Evolutionary conservation across 2,888 invertebrate species (phyloP), one percentile per base, ranked within the genome.

Genomic region (Chironomus riparius): DNA sequence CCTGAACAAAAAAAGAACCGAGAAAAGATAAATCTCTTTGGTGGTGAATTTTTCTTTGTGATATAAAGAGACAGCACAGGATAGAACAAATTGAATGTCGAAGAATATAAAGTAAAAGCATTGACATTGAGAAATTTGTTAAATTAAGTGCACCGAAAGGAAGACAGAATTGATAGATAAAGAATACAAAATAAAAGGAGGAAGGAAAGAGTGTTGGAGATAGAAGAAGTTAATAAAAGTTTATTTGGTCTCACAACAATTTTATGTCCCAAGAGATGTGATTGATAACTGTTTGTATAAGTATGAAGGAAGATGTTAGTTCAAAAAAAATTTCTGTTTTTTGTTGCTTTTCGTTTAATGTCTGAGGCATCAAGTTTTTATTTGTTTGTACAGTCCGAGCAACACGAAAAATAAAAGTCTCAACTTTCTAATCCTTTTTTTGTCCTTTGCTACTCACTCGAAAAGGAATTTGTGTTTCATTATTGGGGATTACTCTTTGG

Each of bases 101-200:
- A 62, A 65, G 21, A 65, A 65, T 4, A 65, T 10, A 13, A 12
- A 65, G 65, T 21, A 21, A 24, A 65, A 65, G 10, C 18, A 24
- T 24, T 24, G 65, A 65, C 65, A 65, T 65, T 65, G 65, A 65
- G 65, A 65, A 65, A 65, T 65, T 65, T 65, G 65, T 24, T 65
- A 65, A 65, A 65, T 65, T 65, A 65, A 65, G 65, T 65, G 24
- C 56, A 24, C 65, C 13, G 10, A 38, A 38, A 38, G 38, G 38
- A 38, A 38, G 5, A 28, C 28, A 10, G 38, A 38, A 38, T 38
- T 38, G 38, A 38, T 38, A 21, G 65, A 21, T 65, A 38, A 38
- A 10, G 38, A 38, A 38, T 28, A 24, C 6, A 65, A 65, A 21
- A 21, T 0, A 24, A 62, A 24, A 65, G 13, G 10, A 24, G 21